Percentiles rank a stretch among this genome's conserved stretches.
These are phyloP conservation scores for Psettodes erumei DNA, from an alignment of 2,113 vertebrate genomes.

Conservation along the genomic window DNA sequence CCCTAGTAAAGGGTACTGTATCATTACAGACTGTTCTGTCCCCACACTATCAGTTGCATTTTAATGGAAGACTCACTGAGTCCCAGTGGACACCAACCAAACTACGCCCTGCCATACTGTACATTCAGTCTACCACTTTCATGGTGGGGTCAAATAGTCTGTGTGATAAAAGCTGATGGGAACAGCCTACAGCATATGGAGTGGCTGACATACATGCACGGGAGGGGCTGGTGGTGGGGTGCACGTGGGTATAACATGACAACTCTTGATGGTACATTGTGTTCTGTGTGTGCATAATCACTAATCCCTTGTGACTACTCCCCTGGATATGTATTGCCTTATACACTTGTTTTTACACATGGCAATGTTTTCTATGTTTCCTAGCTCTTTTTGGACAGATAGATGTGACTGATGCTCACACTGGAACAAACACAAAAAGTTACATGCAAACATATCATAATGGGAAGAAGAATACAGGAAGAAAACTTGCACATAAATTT, in stretches of 20 bases:
- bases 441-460: background rate
- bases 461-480: background rate
- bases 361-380: background rate
- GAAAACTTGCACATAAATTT: background rate
- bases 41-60: constrained; percentile 27
- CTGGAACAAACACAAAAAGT: background rate
- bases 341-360: background rate
- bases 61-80: constrained; percentile 7
- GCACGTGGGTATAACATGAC: constrained; percentile 18
- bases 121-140: constrained; percentile 3
- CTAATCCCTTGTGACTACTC: constrained; percentile 7
- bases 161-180: background rate
- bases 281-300: constrained; percentile 1
- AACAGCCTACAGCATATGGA: constrained; percentile 19
- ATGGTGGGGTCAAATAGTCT: background rate
- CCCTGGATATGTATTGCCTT: background rate
- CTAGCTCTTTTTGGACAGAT: background rate
- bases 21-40: constrained; percentile 9
- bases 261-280: background rate
- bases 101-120: background rate
- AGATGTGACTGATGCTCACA: background rate
- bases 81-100: background rate
- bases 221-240: too few relatives aligned
- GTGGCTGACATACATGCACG: background rate
- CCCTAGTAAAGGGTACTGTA: too few relatives aligned